Evolutionary conservation across 1,140 invertebrate genomes (phyloP).

Genomic region (Chironomus striatipennis): DNA sequence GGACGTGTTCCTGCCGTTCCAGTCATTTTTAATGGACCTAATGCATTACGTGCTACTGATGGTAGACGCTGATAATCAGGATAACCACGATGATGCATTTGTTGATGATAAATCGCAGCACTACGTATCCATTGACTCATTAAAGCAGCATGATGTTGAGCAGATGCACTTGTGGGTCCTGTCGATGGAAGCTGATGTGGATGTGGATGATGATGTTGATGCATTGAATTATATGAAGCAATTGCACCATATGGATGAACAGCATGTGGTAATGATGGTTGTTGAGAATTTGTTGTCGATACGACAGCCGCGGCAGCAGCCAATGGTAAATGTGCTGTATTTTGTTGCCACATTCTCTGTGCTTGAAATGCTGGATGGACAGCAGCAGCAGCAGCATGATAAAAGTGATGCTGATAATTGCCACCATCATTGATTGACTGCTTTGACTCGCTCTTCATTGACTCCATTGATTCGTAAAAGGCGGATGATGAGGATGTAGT

Average conservation of each 20-base stretch:
- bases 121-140: slow-evolving; percentile 64
- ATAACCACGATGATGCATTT: slow-evolving; percentile 35
- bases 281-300: slow-evolving; percentile 25
- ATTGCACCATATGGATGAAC: slow-evolving; percentile 28
- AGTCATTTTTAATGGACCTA: slow-evolving; percentile 46
- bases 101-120: slow-evolving; percentile 51
- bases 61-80: slow-evolving; percentile 39
- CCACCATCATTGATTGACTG: neutral
- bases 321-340: slow-evolving; percentile 26
- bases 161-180: slow-evolving; percentile 33
- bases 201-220: slow-evolving; percentile 30
- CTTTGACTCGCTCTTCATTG: slow-evolving; percentile 24
- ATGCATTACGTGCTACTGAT: slow-evolving; percentile 39
- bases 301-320: neutral
- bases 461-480: slow-evolving; percentile 29
- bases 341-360: slow-evolving; percentile 27
- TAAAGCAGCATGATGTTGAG: slow-evolving; percentile 48
- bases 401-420: slow-evolving; percentile 25
- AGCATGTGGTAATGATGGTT: slow-evolving; percentile 28
- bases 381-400: slow-evolving; percentile 30
- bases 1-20: slow-evolving; percentile 53
- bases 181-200: slow-evolving; percentile 26
- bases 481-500: slow-evolving; percentile 30
- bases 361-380: slow-evolving; percentile 25
- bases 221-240: slow-evolving; percentile 29